These are phyloP conservation scores for Callinectes sapidus DNA, from an alignment of 2,888 invertebrate species.

Conservation along the genomic window DNA sequence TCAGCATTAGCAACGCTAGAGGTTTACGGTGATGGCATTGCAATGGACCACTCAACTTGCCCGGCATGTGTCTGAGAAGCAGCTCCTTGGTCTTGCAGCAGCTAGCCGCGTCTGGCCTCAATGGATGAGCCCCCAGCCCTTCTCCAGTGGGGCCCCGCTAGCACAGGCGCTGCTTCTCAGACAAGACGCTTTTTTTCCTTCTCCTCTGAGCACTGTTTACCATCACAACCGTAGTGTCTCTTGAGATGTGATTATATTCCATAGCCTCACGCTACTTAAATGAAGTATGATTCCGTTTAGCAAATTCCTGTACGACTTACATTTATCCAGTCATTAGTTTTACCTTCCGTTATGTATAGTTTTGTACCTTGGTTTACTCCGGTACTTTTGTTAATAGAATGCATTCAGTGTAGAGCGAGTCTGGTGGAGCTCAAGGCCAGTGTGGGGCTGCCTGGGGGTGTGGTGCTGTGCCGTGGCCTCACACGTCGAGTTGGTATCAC, in stretches of 20 bases:
- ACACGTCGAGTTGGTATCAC: constrained; percentile 26
- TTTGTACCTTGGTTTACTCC: constrained; percentile 36
- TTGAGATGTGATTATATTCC: neutral
- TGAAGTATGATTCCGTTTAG: neutral
- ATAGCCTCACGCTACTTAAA: constrained; percentile 6
- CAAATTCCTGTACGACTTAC: neutral
- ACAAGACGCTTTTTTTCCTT: neutral
- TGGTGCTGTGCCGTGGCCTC: neutral
- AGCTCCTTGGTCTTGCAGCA: neutral
- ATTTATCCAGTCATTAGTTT: neutral
- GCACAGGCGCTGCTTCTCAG: constrained; percentile 5
- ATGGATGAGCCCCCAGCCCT: constrained; percentile 67
- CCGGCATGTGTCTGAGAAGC: neutral
- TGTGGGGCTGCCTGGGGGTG: constrained; percentile 28
- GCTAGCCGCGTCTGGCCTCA: constrained; percentile 54
- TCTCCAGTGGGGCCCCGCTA: constrained; percentile 59
- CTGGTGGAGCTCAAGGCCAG: constrained; percentile 29
- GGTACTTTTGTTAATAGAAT: neutral
- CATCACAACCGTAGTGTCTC: constrained; percentile 2
- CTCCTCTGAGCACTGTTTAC: neutral
- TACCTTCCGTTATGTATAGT: neutral
- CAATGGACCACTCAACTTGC: constrained; percentile 7
- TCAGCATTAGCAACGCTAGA: neutral
- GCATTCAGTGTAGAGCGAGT: neutral
- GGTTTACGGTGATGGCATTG: constrained; percentile 26